phyloP scores from a whole-genome alignment of 2,888 invertebrate species.

The Agonopterix alstromeriana region DNA sequence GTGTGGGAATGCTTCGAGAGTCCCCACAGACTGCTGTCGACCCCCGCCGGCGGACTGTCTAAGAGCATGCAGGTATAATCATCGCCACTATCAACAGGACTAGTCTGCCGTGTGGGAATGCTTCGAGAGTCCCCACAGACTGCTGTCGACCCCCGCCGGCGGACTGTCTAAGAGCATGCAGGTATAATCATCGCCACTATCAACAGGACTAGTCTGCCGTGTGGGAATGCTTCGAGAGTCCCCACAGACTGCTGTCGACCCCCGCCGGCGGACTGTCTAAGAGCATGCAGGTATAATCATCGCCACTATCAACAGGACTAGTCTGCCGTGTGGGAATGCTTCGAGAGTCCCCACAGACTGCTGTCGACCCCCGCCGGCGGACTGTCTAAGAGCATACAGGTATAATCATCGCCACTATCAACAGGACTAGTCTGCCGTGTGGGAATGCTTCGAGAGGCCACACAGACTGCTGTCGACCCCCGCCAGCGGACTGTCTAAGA shows the following conservation, averaged over 20 bases:
- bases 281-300: conserved; percentile 79
- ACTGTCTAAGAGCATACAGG: conserved; percentile 83
- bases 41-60: conserved; percentile 36
- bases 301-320: conserved; percentile 81
- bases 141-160: conserved; percentile 73
- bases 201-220: conserved; percentile 91
- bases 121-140: conserved; percentile 87
- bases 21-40: conserved; percentile 85
- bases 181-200: conserved; percentile 11
- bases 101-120: conserved; percentile 92
- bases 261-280: conserved; percentile 63
- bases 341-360: conserved; percentile 87
- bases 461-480: conserved; percentile 81
- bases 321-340: conserved; percentile 90
- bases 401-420: conserved; percentile 49
- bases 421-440: conserved; percentile 90
- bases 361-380: conserved; percentile 66
- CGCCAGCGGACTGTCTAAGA: conserved; percentile 69
- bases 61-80: conserved; percentile 80
- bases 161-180: conserved; percentile 83
- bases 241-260: conserved; percentile 83
- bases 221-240: conserved; percentile 91
- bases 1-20: conserved; percentile 92
- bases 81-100: conserved; percentile 77
- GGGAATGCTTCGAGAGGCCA: conserved; percentile 91